A percentile compares a stretch with the other conserved stretches of the same genome.
Evolutionary conservation across 2,113 vertebrate species (phyloP).

Genomic region (Procavia capensis): DNA sequence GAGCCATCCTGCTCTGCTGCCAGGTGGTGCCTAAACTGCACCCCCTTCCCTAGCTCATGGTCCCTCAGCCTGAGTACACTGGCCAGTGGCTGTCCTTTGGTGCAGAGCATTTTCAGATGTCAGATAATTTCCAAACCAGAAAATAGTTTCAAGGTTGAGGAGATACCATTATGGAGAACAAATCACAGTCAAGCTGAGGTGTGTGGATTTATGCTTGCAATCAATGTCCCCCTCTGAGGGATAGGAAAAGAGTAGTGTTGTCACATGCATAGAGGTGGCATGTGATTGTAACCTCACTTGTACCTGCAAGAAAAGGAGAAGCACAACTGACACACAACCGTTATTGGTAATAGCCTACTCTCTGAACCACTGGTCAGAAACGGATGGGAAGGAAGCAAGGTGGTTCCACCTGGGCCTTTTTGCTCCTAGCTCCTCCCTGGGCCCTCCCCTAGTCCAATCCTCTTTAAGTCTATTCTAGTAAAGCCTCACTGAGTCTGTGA

Average conservation of each 20-base stretch:
- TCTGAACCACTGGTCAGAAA: not conserved
- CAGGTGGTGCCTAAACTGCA: not conserved
- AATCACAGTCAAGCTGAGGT: not conserved
- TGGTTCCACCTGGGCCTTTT: accelerated
- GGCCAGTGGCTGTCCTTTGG: not conserved
- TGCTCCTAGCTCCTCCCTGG: not conserved
- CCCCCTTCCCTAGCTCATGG: not conserved
- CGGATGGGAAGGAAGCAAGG: not conserved
- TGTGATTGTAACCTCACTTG: accelerated
- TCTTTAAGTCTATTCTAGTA: not conserved
- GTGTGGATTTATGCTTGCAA: not conserved
- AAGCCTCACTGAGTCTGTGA: not conserved
- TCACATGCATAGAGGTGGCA: accelerated
- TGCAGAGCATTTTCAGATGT: conserved; percentile 50
- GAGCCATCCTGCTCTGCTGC: accelerated
- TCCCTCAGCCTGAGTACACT: accelerated
- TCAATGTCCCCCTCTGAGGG: not conserved
- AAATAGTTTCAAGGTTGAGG: conserved; percentile 77
- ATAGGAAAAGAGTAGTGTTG: not conserved
- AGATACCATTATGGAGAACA: conserved; percentile 32
- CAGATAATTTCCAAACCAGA: conserved; percentile 69
- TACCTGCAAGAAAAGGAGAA: not conserved
- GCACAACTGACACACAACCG: accelerated
- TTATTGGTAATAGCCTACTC: accelerated
- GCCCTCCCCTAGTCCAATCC: not conserved